Evolutionary conservation across 2,797 vertebrate genomes (phyloP).

Genomic region (Amphiprion clarkii): DNA sequence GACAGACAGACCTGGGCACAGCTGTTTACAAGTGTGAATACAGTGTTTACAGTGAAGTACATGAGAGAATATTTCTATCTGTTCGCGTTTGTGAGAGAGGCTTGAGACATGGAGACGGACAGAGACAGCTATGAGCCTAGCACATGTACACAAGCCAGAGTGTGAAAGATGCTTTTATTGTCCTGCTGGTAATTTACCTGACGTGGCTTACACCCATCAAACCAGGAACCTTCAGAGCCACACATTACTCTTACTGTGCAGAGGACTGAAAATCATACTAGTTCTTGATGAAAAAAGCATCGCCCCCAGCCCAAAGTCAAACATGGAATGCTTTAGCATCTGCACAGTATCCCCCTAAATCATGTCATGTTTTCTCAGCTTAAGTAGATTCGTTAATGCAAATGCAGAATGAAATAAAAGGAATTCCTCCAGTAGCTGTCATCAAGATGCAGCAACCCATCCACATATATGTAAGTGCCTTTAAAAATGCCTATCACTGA

Average conservation of each 20-base stretch:
- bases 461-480: conserved; percentile 23
- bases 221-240: conserved; percentile 67
- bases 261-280: conserved; percentile 63
- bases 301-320: conserved; percentile 17
- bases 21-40: conserved; percentile 75
- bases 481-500: conserved; percentile 13
- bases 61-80: conserved; percentile 43
- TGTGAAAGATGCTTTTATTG: conserved; percentile 89
- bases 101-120: conserved; percentile 72
- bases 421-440: conserved; percentile 13
- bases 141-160: conserved; percentile 81
- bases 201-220: conserved; percentile 60
- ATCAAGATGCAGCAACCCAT: conserved; percentile 27
- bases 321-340: conserved; percentile 17
- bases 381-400: conserved; percentile 42
- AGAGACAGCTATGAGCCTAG: conserved; percentile 74
- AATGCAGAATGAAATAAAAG: conserved; percentile 53
- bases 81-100: conserved; percentile 63
- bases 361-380: conserved; percentile 15
- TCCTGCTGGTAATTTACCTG: conserved; percentile 61
- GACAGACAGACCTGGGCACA: conserved; percentile 84
- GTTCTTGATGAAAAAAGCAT: conserved; percentile 52
- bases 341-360: conserved; percentile 22
- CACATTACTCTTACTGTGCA: conserved; percentile 62
- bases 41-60: conserved; percentile 64